Base-by-base conservation (phyloP, 2,113 vertebrate species). In the Boleophthalmus pectinirostris region DNA sequence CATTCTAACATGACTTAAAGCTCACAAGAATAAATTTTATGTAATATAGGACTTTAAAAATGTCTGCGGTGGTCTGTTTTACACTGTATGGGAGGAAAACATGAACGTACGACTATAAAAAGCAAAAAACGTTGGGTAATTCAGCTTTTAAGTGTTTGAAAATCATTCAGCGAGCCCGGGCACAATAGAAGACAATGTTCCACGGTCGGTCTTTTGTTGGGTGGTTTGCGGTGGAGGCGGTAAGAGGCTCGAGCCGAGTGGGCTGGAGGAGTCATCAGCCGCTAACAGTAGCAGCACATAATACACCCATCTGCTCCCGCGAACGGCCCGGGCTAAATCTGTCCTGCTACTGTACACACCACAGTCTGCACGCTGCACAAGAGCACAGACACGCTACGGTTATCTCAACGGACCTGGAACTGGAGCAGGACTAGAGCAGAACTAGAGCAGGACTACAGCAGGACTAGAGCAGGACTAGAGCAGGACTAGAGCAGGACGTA, bases 301-400 rank as follows among this genome's bases (percentile, higher is more conserved):
- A 88, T 83, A 89, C 80, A 33, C 73, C 87, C 87, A 91, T 90
- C 90, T 91, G 90, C 80, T 86, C 78, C 75, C 86, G 85, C 79
- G 80, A 86, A 82, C 33, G 84, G 67, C 69, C 71, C 51, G 3
- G 61, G 78, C 82, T 89, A 91, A 85, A 88, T 87, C 63, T 82
- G 83, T 77, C 83, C 76, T 57, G 82, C 84, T 87, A 70, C 83
- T 89, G 74, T 70, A 70, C 83, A 78, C 78, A 80, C 78, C 73
- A 63, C 79, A 63, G 81, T 81, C 80, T 69, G 0, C 51, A 20
- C 51, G n/a, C 51, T 53, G 51, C 51, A 53, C n/a, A 53, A 54
- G 21, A 43, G 38, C 20, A 54, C 51, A 3, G 2, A 7, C 12
- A 53, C 35, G 6, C 6, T 7, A 7, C 5, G 35, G 8, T 38